phyloP scores from a whole-genome alignment of 1,140 invertebrate genomes.

The Bombus pyrosoma region DNA sequence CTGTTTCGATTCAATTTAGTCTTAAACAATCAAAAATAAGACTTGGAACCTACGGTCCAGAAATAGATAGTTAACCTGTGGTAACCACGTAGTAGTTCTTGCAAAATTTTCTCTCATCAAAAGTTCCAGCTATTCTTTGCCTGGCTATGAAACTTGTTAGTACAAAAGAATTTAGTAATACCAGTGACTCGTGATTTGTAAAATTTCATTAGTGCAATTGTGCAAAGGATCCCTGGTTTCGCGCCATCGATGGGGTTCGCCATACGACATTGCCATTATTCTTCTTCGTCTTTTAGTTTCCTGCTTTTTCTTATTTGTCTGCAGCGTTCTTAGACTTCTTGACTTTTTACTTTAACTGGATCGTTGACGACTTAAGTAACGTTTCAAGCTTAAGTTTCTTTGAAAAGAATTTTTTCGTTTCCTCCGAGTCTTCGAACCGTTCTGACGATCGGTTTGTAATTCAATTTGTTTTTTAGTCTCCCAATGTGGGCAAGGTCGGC shows the following conservation, averaged over 20 bases:
- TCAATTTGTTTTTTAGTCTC: conserved; percentile 1
- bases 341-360: background rate
- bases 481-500: background rate
- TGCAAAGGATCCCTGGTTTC: background rate
- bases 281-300: background rate
- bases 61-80: too few species aligned
- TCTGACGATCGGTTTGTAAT: background rate
- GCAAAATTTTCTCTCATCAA: too few species aligned
- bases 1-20: too few species aligned
- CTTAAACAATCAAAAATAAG: too few species aligned
- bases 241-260: background rate
- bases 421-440: background rate
- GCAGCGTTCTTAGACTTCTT: background rate
- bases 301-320: background rate
- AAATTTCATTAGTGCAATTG: too few species aligned
- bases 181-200: too few species aligned
- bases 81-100: too few species aligned
- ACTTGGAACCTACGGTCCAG: too few species aligned
- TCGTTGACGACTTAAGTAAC: background rate
- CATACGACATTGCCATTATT: background rate
- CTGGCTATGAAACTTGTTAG: too few species aligned
- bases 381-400: background rate
- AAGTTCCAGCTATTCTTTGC: too few species aligned
- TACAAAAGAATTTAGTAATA: too few species aligned
- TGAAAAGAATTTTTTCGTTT: background rate